Evolutionary conservation across 2,113 vertebrate genomes (phyloP).

Genomic region (Sigmodon hispidus): DNA sequence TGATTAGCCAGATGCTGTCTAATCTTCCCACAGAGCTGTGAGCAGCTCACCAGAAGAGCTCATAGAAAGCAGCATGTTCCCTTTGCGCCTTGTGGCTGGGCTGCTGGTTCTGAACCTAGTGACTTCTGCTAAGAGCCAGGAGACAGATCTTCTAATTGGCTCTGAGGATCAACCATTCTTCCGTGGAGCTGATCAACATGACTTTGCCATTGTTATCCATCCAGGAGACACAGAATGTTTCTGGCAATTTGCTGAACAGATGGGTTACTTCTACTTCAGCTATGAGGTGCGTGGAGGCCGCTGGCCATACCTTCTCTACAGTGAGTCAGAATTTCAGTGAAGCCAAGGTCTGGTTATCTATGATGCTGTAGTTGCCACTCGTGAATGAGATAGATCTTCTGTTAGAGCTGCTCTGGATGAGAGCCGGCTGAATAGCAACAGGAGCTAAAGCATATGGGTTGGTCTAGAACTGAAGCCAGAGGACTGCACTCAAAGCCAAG

Average conservation of each 20-base stretch:
- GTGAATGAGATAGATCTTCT: not conserved
- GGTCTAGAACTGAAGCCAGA: not conserved
- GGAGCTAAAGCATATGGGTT: constrained; percentile 71
- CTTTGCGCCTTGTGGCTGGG: constrained; percentile 53
- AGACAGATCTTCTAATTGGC: constrained; percentile 69
- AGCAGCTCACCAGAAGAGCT: not conserved
- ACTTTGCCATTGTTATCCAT: constrained; percentile 90
- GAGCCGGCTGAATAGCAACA: not conserved
- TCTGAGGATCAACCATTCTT: constrained; percentile 86
- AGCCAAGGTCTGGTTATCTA: not conserved
- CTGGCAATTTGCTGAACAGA: constrained; percentile 93
- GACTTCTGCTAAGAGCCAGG: constrained; percentile 73
- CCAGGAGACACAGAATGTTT: constrained; percentile 88
- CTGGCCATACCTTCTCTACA: constrained; percentile 34
- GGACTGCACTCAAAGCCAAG: not conserved
- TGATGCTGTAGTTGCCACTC: not conserved
- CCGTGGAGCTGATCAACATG: constrained; percentile 88
- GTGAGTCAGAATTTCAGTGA: constrained; percentile 14
- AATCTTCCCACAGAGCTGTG: not conserved
- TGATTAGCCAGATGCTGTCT: constrained; percentile 77
- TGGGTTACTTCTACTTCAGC: constrained; percentile 92
- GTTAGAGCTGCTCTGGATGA: not conserved
- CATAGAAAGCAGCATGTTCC: constrained; percentile 73
- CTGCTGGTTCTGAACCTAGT: constrained; percentile 73
- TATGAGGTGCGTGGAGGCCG: constrained; percentile 86